Percentiles rank a stretch among this genome's conserved stretches.
Evolutionary conservation across 2,888 invertebrate genomes (phyloP).

Genomic region (Lycocerus yunnanus): DNA sequence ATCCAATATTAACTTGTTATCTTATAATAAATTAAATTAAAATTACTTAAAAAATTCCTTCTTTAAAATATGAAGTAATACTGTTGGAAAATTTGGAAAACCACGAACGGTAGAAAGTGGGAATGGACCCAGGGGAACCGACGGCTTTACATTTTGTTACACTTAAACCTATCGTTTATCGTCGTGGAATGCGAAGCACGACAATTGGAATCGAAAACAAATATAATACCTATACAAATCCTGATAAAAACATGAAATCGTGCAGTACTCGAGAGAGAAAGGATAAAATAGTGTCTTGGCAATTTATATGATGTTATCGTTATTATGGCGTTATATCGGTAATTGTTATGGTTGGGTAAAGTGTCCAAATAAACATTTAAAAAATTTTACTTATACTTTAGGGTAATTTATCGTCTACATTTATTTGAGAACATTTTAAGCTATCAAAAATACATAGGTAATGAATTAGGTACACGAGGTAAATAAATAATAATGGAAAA

Average conservation of each 20-base stretch:
- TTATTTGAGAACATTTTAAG: constrained; percentile 2
- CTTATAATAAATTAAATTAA: no score
- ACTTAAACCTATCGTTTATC: no score
- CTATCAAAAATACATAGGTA: constrained; percentile 13
- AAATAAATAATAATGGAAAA: constrained; percentile 25
- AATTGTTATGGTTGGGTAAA: neutral
- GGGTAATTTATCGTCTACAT: neutral
- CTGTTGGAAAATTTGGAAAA: no score
- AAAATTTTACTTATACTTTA: neutral
- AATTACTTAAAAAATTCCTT: no score
- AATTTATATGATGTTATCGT: neutral
- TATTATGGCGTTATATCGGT: neutral
- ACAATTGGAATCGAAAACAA: no score
- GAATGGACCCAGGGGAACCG: no score
- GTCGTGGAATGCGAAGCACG: no score
- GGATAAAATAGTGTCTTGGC: neutral
- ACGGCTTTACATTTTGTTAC: no score
- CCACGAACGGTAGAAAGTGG: no score
- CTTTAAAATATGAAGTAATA: no score
- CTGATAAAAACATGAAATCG: neutral
- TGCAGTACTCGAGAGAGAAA: neutral
- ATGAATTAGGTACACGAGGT: constrained; percentile 3
- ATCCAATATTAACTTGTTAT: no score
- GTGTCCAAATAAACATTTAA: neutral
- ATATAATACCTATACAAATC: no score